These are phyloP conservation scores for Aleiodes testaceus DNA, from an alignment of 2,888 invertebrate species.

Conservation along the genomic window DNA sequence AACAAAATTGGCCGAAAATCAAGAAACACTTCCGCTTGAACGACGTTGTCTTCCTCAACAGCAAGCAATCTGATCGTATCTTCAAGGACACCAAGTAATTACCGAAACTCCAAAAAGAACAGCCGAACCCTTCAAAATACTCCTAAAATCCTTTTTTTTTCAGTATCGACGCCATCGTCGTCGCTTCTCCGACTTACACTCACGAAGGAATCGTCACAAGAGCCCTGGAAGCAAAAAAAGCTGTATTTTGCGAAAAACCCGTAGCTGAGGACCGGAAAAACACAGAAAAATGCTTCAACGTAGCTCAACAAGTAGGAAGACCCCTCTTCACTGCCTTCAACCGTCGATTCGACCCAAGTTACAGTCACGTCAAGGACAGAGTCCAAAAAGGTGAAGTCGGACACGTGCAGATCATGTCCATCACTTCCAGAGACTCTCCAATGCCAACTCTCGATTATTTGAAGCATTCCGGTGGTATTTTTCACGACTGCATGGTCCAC, in stretches of 20 bases:
- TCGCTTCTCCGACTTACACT: constrained; percentile 77
- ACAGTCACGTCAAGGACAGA: constrained; percentile 73
- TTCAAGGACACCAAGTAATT: constrained; percentile 76
- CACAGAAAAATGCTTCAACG: constrained; percentile 76
- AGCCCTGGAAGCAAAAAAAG: constrained; percentile 76
- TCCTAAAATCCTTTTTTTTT: constrained; percentile 41
- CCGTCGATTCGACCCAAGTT: constrained; percentile 80
- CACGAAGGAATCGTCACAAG: constrained; percentile 76
- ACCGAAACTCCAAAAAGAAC: background rate
- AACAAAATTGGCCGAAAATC: constrained; percentile 72
- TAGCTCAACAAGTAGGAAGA: constrained; percentile 75
- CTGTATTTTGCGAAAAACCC: constrained; percentile 83
- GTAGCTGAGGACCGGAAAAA: constrained; percentile 76
- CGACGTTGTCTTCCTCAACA: constrained; percentile 73
- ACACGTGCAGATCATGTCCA: constrained; percentile 78
- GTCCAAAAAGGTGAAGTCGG: constrained; percentile 78
- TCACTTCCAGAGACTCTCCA: constrained; percentile 79
- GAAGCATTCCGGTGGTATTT: constrained; percentile 79
- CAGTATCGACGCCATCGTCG: constrained; percentile 75
- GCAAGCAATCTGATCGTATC: constrained; percentile 73
- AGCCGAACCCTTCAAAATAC: too few species aligned
- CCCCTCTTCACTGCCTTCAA: constrained; percentile 80
- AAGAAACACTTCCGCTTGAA: constrained; percentile 75
- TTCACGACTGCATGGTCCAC: constrained; percentile 82
- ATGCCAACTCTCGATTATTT: constrained; percentile 79